Base-by-base conservation (phyloP, 92 coral and sea anemone species). In the Plumapathes pennacea region DNA sequence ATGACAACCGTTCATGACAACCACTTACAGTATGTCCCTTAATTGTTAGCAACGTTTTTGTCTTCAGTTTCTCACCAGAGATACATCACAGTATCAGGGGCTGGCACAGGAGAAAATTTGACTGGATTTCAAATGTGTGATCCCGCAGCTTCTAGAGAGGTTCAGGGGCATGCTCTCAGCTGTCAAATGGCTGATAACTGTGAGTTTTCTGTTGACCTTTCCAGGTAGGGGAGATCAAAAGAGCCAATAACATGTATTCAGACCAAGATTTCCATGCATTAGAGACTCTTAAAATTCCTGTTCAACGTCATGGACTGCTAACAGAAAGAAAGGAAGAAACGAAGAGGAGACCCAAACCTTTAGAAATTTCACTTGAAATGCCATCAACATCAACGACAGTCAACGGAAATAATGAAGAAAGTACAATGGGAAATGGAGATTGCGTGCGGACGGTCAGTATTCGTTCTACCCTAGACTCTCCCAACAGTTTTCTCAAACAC, bases 261-360 rank as follows among this genome's bases (percentile, higher is more conserved):
- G 97, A 84, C n/a, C 99, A 94, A 59, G 99, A 94, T 66, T 94
- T 94, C 62, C 67, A 84, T 67, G 99, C 97, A n/a, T 54, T 94
- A 46, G 84, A 83, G 59, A 86, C 64, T 25, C 77, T 94, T 22
- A 94, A 89, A 85, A 82, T 94, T 22, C 99, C 99, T 11, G 82
- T 94, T 33, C 85, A 86, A 49, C 88, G 92, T 43, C 84, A 94
- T 60, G 90, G 99, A 5, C 39, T 94, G n/a, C 70, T 94, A 36
- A 77, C 99, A 20, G 96, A 84, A 62, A 40, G 76, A 39, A 59
- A 53, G 17, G 84, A 76, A 61, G 80, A 81, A 18, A 69, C 62
- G 30, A 91, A 69, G 67, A 62, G 64, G 23, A 83, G 74, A 58
- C 92, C 87, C 2, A 50, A 72, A 13, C 94, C 95, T 7, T 36